Evolutionary conservation across 2,113 vertebrate species (phyloP), one percentile per base, ranked within the genome.

Genomic region (Xiphophorus couchianus): DNA sequence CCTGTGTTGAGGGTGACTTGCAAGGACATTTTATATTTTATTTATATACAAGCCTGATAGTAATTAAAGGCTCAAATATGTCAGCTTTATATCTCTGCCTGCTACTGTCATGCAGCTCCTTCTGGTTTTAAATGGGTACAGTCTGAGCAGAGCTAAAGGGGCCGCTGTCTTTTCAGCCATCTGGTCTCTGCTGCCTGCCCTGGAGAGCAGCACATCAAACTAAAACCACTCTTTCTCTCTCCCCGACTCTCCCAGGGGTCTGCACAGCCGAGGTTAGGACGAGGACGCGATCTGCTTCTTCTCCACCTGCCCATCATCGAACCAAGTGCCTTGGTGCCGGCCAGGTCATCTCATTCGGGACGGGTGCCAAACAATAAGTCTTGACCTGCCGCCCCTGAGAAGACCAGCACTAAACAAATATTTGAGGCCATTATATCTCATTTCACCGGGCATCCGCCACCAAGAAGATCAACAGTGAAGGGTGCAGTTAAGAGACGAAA

Each of bases 401-500:
- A 82, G 27, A 71, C 78, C 74, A 81, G 73, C 87, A 58, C 80
- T 86, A 80, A 90, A 81, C 91, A 94, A 94, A 94, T 93, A 94
- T 89, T 91, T 88, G 82, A 91, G 69, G 78, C 84, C 82, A 82
- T 90, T 90, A 86, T 86, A 90, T 86, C 87, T 91, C 8, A 82
- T 87, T 86, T 88, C 82, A 85, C 76, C 61, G 12, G 28, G 84
- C 76, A 71, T 77, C 80, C 66, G 58, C 76, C 83, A 58, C 86
- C 78, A 82, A 84, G 85, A 91, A 85, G 84, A 86, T 80, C 85
- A 85, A 85, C 88, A 78, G 76, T 30, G 63, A 75, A 87, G 78
- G 82, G 84, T 81, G 77, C 71, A 69, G 72, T 77, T 80, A 71
- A 84, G 66, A 72, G 73, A 86, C 72, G 76, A 75, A 69, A 80